Conservation (phyloP, 1,140 invertebrate species). For the Pachypeltis micranthus region DNA sequence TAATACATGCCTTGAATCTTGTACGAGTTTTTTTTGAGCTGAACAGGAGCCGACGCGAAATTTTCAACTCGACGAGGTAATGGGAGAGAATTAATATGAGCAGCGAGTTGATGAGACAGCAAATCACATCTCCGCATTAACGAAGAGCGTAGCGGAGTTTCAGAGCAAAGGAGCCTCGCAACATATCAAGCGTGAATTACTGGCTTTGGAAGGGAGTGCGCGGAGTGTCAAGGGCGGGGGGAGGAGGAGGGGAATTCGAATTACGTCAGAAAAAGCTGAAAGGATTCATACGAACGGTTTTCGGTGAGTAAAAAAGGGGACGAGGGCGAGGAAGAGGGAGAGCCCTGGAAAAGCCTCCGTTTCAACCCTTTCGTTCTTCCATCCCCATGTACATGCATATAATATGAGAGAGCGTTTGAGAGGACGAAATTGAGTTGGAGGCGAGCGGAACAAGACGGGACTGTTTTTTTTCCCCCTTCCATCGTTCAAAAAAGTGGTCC, state of each 20-base stretch:
- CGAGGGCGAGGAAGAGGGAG: not conserved
- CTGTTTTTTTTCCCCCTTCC: too few species aligned
- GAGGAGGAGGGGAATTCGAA: not conserved
- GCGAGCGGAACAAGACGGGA: too few species aligned
- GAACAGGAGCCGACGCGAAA: too few species aligned
- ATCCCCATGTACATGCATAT: too few species aligned
- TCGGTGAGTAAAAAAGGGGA: not conserved
- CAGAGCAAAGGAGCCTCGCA: not conserved
- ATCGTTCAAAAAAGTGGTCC: too few species aligned
- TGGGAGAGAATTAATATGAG: not conserved
- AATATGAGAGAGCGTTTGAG: too few species aligned
- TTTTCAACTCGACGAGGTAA: not conserved
- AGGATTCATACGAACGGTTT: too few species aligned
- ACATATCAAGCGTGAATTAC: not conserved
- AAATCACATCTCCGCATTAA: not conserved
- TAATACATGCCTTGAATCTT: not conserved
- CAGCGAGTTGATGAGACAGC: not conserved
- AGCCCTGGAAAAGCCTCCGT: too few species aligned
- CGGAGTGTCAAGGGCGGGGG: not conserved
- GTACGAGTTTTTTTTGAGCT: not conserved
- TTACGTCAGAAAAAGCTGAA: not conserved
- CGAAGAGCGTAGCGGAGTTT: not conserved
- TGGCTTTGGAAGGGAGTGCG: not conserved
- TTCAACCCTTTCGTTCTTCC: too few species aligned
- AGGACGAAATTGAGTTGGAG: too few species aligned